Evolutionary conservation across 2,888 invertebrate species (phyloP).

Genomic region (Tanytarsus gracilentus): DNA sequence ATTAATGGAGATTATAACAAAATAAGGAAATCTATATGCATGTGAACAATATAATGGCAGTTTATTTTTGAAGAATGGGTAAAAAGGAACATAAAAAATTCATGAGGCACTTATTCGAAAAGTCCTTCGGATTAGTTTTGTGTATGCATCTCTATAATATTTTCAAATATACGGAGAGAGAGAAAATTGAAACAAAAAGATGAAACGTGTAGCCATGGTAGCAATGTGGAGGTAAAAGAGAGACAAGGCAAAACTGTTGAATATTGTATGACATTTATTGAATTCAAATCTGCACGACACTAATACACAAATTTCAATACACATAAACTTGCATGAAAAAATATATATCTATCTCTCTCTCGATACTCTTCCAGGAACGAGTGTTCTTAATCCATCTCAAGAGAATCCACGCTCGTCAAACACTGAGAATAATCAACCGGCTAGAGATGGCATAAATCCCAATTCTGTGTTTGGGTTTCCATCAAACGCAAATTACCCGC

Average conservation of each 20-base stretch:
- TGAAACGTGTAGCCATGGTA: neutral
- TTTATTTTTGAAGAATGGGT: neutral
- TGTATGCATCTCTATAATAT: too few species aligned
- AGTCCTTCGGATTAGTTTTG: too few species aligned
- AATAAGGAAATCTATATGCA: neutral
- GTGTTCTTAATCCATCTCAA: slow-evolving; percentile 39
- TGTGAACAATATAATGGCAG: neutral
- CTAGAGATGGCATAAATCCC: slow-evolving; percentile 4
- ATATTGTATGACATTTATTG: slow-evolving; percentile 2
- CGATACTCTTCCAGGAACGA: slow-evolving; percentile 37
- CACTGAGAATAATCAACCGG: slow-evolving; percentile 29
- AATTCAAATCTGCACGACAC: neutral
- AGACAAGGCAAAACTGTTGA: too few species aligned
- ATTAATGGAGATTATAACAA: slow-evolving; percentile 6
- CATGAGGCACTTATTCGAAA: neutral
- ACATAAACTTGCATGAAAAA: slow-evolving; percentile 5
- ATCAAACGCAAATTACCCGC: slow-evolving; percentile 39
- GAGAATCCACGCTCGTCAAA: slow-evolving; percentile 39
- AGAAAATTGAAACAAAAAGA: neutral
- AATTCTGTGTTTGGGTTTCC: slow-evolving; percentile 16
- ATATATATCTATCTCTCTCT: neutral
- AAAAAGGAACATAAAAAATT: slow-evolving; percentile 4
- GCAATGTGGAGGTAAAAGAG: neutral
- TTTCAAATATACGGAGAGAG: neutral
- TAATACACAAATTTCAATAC: neutral